A percentile compares a stretch with the other conserved stretches of the same genome.
Conservation (phyloP, 2,113 vertebrate genomes). For the Paedocypris sp. region DNA sequence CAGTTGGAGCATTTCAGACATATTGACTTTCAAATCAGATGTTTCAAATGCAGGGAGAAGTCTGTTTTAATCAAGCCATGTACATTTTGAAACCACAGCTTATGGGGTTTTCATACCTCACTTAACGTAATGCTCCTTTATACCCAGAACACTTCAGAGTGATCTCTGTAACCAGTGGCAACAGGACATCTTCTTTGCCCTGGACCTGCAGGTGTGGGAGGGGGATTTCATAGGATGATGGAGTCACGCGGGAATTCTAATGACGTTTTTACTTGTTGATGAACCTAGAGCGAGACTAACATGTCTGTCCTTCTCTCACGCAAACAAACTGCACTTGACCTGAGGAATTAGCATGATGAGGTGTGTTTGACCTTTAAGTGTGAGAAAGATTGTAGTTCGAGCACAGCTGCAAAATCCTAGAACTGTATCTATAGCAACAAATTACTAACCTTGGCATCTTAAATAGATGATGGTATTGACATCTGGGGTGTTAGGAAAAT, state of each 20-base stretch:
- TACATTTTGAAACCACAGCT: background rate
- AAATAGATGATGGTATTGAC: background rate
- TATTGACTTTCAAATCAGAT: slow-evolving; percentile 6
- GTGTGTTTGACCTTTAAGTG: slow-evolving; percentile 27
- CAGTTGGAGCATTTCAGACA: background rate
- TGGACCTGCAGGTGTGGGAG: background rate
- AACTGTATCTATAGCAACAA: slow-evolving; percentile 40
- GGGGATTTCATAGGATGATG: background rate
- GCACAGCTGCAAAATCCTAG: slow-evolving; percentile 12
- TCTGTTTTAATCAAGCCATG: background rate
- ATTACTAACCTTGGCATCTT: slow-evolving; percentile 14
- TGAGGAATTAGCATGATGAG: slow-evolving; percentile 28
- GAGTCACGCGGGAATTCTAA: background rate
- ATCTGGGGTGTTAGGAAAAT: slow-evolving; percentile 4
- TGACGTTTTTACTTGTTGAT: slow-evolving; percentile 2
- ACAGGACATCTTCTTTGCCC: slow-evolving; percentile 16
- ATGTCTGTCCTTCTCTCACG: background rate
- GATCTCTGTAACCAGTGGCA: slow-evolving; percentile 19
- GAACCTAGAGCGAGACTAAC: background rate
- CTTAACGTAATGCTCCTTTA: slow-evolving; percentile 6
- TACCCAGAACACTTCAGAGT: background rate
- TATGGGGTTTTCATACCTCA: slow-evolving; percentile 4
- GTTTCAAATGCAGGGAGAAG: background rate
- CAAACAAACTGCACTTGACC: slow-evolving; percentile 1
- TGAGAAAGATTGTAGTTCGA: slow-evolving; percentile 21